These are phyloP conservation scores for Mus caroli DNA, from an alignment of 2,797 vertebrate genomes.

Conservation along the genomic window DNA sequence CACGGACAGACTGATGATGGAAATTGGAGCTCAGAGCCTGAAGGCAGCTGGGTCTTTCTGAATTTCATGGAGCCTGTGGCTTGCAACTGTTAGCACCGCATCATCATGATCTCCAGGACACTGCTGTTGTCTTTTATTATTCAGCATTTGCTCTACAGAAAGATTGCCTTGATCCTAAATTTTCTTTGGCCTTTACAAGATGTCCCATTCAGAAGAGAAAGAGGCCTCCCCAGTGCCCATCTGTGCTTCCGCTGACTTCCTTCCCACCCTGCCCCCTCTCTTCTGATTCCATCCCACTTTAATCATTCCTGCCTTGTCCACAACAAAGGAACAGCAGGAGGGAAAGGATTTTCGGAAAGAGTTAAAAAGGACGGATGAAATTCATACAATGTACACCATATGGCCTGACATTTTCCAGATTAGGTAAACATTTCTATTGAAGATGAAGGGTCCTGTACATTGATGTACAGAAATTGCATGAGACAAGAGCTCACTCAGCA, in stretches of 20 bases:
- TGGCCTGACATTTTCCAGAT: conserved; percentile 92
- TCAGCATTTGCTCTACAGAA: conserved; percentile 35
- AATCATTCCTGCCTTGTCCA: conserved; percentile 72
- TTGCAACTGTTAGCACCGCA: conserved; percentile 76
- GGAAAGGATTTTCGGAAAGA: conserved; percentile 87
- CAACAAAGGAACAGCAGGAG: conserved; percentile 66
- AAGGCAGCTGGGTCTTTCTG: conserved; percentile 74
- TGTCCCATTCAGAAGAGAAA: conserved; percentile 51
- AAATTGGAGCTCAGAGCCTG: conserved; percentile 79
- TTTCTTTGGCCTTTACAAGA: conserved; percentile 71
- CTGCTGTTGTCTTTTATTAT: conserved; percentile 49
- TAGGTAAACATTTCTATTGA: conserved; percentile 92
- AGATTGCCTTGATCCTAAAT: conserved; percentile 54
- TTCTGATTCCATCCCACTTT: conserved; percentile 75
- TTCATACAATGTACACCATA: conserved; percentile 90
- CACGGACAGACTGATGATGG: conserved; percentile 85
- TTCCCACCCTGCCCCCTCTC: conserved; percentile 51
- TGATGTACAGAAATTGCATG: conserved; percentile 88
- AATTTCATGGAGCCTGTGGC: conserved; percentile 70
- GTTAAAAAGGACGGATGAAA: conserved; percentile 89
- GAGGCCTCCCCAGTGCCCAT: conserved; percentile 17
- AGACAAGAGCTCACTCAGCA: conserved; percentile 88
- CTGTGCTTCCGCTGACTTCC: conserved; percentile 60
- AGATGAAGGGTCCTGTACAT: conserved; percentile 90
- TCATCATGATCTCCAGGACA: conserved; percentile 73